Evolutionary conservation across 2,113 vertebrate species (phyloP), one percentile per base, ranked within the genome.

Genomic region (Nicator chloris): DNA sequence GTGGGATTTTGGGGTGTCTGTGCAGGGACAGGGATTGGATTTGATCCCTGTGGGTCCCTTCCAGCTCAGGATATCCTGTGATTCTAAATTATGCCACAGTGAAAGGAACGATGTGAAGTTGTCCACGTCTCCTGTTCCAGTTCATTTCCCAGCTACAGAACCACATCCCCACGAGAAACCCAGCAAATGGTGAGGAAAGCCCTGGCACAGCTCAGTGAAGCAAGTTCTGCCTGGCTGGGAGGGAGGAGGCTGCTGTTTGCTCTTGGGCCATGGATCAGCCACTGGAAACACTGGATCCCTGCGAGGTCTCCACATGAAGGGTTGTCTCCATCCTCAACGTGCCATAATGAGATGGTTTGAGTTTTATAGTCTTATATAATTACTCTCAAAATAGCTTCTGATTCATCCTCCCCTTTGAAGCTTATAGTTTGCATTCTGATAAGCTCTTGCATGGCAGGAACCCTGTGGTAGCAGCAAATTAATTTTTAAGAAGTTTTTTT

Each of bases 341-440:
- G 85, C 92, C 88, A 82, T 96, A 88, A 82, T 84, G 88, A 95
- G 92, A 90, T 57, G 66, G 64, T 93, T 94, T 90, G 89, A 91
- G 88, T 88, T 92, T 96, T 95, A 81, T 92, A 83, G 93, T 90
- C 87, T 97, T 97, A 87, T 94, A 97, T 95, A 96, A 97, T 97
- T 97, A 97, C 86, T 92, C 94, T 93, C 84, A 95, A 96, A 97
- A 97, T 93, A 94, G 63, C 92, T 91, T 94, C 82, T 94, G 92
- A 97, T 94, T 95, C 95, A 97, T 93, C 93, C 94, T 93, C 92
- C 90, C 85, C 92, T 98, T 97, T 97, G 96, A 97, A 97, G 93
- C 80, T 84, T 73, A 92, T 79, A 70, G 95, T 96, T 97, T 83
- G 88, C 90, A 95, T 94, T 92, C 95, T 81, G 92, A 88, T 90